phyloP scores from a whole-genome alignment of 2,797 vertebrate species.

The Momotus momota region DNA sequence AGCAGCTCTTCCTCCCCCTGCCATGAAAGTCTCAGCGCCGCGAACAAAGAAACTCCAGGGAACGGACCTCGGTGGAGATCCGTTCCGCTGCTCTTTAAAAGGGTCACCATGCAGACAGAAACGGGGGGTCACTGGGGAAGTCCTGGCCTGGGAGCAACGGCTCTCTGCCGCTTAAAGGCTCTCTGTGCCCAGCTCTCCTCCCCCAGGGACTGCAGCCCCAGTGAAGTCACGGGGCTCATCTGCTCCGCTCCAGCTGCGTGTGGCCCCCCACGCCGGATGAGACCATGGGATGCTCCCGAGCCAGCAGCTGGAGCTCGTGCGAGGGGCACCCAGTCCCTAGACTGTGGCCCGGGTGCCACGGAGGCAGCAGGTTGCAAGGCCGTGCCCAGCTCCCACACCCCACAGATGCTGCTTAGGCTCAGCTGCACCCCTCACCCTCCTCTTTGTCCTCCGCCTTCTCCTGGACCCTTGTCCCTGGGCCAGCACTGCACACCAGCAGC shows the following conservation, averaged over 20 bases:
- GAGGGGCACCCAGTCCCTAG: background rate
- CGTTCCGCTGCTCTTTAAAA: conserved; percentile 53
- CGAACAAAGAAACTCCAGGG: conserved; percentile 53
- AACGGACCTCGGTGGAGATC: conserved; percentile 55
- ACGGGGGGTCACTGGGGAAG: conserved; percentile 25
- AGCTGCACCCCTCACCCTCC: background rate
- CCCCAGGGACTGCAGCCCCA: background rate
- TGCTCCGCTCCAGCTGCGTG: background rate
- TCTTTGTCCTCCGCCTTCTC: background rate
- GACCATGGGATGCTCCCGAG: rapidly evolving
- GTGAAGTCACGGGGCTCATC: background rate
- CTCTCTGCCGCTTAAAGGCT: background rate
- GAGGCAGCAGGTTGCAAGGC: background rate
- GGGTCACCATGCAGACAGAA: conserved; percentile 31
- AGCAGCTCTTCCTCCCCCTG: conserved; percentile 34
- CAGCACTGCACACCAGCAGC: background rate
- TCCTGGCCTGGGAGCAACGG: conserved; percentile 23
- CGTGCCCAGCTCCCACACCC: rapidly evolving
- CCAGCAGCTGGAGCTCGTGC: rapidly evolving
- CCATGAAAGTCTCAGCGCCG: conserved; percentile 20
- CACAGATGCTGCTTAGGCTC: background rate
- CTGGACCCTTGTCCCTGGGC: background rate
- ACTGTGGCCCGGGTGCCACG: background rate
- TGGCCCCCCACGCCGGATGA: rapidly evolving
- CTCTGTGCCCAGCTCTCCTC: background rate